phyloP scores from a whole-genome alignment of 2,113 vertebrate species.

The Actinemys pallida region DNA sequence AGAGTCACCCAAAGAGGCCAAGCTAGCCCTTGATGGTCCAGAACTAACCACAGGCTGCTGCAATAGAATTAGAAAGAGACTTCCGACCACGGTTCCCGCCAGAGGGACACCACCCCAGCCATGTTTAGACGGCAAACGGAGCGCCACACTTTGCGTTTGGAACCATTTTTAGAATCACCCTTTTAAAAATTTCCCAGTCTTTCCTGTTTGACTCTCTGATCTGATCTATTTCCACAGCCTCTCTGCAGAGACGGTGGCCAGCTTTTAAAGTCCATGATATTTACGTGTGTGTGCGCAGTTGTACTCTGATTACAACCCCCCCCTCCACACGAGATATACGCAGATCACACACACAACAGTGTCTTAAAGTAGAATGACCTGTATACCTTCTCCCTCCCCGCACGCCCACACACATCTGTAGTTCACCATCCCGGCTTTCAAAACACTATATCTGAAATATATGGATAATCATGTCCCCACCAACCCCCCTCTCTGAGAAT shows the following conservation, averaged over 20 bases:
- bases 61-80: too few species aligned
- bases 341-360: background rate
- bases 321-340: background rate
- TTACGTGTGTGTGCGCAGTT: background rate
- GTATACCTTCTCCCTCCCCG: background rate
- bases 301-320: too few species aligned
- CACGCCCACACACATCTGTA: background rate
- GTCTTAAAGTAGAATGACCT: background rate
- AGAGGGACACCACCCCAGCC: background rate
- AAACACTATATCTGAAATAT: too few species aligned
- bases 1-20: too few species aligned
- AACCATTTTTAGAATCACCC: too few species aligned
- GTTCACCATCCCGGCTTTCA: too few species aligned
- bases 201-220: background rate
- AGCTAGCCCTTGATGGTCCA: too few species aligned
- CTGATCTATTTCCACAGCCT: background rate
- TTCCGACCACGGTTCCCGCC: background rate
- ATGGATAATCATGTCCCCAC: background rate
- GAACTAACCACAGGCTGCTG: too few species aligned
- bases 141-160: background rate
- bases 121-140: background rate
- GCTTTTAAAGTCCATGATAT: background rate
- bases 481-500: background rate
- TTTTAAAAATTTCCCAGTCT: too few species aligned
- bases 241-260: too few species aligned